These are phyloP conservation scores for Drosophila serrata DNA, from an alignment of 1,140 invertebrate genomes.

Conservation along the genomic window DNA sequence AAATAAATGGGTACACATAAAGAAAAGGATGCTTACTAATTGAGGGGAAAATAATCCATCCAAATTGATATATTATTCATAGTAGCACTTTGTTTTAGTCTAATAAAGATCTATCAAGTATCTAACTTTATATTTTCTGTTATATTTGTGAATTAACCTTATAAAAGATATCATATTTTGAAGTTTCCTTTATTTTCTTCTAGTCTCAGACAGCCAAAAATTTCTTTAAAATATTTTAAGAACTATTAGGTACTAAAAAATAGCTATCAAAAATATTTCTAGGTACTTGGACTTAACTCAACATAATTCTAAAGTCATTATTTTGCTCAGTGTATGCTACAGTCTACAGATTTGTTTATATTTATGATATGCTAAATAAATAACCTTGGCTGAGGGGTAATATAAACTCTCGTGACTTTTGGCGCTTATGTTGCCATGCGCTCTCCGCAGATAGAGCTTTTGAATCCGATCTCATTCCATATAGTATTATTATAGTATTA, in stretches of 20 bases:
- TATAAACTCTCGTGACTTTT: slow-evolving; percentile 72
- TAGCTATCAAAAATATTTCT: background rate
- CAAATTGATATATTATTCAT: too few species aligned
- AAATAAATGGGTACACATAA: background rate
- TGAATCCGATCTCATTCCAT: slow-evolving; percentile 31
- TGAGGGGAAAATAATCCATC: too few species aligned
- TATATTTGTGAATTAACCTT: background rate
- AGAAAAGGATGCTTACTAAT: background rate
- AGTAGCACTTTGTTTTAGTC: too few species aligned
- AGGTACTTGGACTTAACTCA: background rate
- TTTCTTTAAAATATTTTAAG: background rate
- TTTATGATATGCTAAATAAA: slow-evolving; percentile 42
- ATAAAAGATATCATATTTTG: too few species aligned
- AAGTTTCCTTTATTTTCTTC: background rate
- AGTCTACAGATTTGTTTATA: slow-evolving; percentile 45
- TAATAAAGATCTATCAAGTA: background rate
- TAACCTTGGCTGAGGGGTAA: slow-evolving; percentile 61
- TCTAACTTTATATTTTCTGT: background rate
- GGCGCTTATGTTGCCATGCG: slow-evolving; percentile 60
- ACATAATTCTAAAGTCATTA: background rate
- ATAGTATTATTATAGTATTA: slow-evolving; percentile 4
- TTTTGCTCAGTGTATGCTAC: slow-evolving; percentile 20
- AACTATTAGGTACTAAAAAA: background rate
- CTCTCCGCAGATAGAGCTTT: slow-evolving; percentile 40
- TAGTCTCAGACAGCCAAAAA: background rate